Evolutionary conservation across 1,140 invertebrate species (phyloP).

Genomic region (Helicoverpa zea): DNA sequence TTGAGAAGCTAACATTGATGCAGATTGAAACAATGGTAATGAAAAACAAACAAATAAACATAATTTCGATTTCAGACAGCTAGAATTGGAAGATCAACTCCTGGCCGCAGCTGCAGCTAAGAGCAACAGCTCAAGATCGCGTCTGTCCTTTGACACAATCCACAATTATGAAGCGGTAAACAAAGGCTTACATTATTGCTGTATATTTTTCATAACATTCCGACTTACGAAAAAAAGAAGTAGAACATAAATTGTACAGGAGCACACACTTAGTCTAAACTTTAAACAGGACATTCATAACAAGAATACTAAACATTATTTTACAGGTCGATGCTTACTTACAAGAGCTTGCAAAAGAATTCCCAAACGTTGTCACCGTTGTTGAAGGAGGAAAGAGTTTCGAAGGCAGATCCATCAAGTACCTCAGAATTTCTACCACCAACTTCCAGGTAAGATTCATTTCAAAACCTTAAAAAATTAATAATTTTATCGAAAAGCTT

Average conservation of each 20-base stretch:
- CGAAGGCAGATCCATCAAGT: conserved; percentile 81
- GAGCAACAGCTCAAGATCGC: conserved; percentile 45
- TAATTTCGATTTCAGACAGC: conserved; percentile 50
- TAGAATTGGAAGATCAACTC: conserved; percentile 63
- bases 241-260: no score
- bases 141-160: conserved; percentile 55
- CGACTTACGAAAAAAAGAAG: no score
- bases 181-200: not conserved
- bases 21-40: not conserved
- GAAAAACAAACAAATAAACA: not conserved
- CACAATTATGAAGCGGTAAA: conserved; percentile 57
- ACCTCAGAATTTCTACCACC: conserved; percentile 83
- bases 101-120: conserved; percentile 49
- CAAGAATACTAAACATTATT: not conserved
- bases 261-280: not conserved
- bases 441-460: conserved; percentile 85
- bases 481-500: no score
- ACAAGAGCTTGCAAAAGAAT: conserved; percentile 74
- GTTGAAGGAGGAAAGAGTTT: conserved; percentile 78
- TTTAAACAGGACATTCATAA: not conserved
- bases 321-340: conserved; percentile 85
- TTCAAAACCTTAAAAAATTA: not conserved
- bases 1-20: not conserved
- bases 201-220: not conserved
- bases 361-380: conserved; percentile 76